phyloP scores from a whole-genome alignment of 2,113 vertebrate genomes.

The Lophura nycthemera region DNA sequence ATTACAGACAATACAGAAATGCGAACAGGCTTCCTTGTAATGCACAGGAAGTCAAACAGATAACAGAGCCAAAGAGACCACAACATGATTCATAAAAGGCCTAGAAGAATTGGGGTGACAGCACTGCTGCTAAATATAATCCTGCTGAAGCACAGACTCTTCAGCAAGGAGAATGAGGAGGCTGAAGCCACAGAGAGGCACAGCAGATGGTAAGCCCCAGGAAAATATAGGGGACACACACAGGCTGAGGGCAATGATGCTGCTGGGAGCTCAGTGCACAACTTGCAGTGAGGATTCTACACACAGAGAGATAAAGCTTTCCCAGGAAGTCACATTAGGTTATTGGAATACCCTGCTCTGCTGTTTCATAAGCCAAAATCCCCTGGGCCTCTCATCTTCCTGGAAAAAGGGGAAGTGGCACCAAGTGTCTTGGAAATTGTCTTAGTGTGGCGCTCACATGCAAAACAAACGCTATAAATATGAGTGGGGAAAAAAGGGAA shows the following conservation, averaged over 20 bases:
- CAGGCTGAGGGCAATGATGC: background rate
- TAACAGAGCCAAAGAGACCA: slow-evolving; percentile 47
- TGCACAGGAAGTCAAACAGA: slow-evolving; percentile 43
- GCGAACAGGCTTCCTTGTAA: slow-evolving; percentile 33
- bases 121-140: slow-evolving; percentile 38
- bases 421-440: slow-evolving; percentile 66
- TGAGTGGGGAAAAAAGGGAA: slow-evolving; percentile 42
- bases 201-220: background rate
- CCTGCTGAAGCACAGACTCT: background rate
- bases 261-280: background rate
- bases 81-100: slow-evolving; percentile 48
- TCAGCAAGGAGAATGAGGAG: background rate
- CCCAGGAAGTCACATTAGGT: background rate
- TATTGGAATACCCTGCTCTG: background rate
- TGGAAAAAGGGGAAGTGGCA: slow-evolving; percentile 52
- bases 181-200: background rate
- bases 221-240: background rate
- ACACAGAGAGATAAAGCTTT: background rate
- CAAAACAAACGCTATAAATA: slow-evolving; percentile 58
- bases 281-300: background rate
- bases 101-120: background rate
- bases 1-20: slow-evolving; percentile 1
- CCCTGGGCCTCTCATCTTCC: background rate
- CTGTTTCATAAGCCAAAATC: background rate
- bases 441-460: slow-evolving; percentile 41